Conservation (phyloP, 2,888 invertebrate species). For the Scaptomyza tumidula region DNA sequence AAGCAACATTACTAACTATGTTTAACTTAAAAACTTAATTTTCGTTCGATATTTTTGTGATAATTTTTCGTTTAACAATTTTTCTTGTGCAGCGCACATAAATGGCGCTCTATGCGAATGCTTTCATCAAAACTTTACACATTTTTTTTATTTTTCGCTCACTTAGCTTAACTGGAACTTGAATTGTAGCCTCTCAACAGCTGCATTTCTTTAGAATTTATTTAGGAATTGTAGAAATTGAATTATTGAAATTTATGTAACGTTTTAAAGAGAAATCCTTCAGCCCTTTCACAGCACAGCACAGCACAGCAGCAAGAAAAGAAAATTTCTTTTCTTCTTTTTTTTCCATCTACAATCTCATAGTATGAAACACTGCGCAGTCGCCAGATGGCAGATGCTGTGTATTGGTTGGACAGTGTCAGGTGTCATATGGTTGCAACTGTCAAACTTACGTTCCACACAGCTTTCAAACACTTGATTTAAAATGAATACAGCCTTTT, state of each 20-base stretch:
- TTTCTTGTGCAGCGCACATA: conserved; percentile 28
- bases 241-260: conserved; percentile 61
- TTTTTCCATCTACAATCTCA: conserved; percentile 8
- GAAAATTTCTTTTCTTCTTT: conserved; percentile 52
- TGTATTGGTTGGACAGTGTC: conserved; percentile 56
- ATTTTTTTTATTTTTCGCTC: conserved; percentile 50
- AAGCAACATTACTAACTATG: conserved; percentile 32
- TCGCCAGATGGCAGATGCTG: conserved; percentile 51
- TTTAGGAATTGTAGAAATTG: conserved; percentile 10
- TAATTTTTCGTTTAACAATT: conserved; percentile 26
- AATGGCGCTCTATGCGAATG: conserved; percentile 54
- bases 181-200: conserved; percentile 12
- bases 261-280: conserved; percentile 47
- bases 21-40: conserved; percentile 27
- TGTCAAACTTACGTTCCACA: conserved; percentile 29
- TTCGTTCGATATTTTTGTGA: conserved; percentile 9
- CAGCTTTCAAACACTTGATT: neutral
- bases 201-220: conserved; percentile 40
- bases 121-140: conserved; percentile 48
- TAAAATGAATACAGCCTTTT: neutral
- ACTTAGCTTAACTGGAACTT: conserved; percentile 53
- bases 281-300: conserved; percentile 26
- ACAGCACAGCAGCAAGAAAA: conserved; percentile 62
- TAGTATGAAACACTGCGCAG: conserved; percentile 48
- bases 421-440: conserved; percentile 42